These are phyloP conservation scores for Rhynchonycteris naso DNA, from an alignment of 2,797 vertebrate species.

Conservation along the genomic window DNA sequence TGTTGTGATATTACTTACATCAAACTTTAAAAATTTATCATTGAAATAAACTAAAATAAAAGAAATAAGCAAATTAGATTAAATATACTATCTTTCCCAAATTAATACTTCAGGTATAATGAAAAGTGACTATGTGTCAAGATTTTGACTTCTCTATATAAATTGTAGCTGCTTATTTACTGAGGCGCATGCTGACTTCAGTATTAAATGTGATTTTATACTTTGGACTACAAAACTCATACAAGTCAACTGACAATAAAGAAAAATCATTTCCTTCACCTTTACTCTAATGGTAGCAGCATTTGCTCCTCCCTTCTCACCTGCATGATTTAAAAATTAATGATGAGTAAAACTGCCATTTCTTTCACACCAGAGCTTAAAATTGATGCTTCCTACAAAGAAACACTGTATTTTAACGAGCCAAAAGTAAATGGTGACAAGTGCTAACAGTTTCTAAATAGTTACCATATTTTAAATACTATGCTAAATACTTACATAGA, in stretches of 20 bases:
- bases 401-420: neutral
- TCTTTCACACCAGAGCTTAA: neutral
- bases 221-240: neutral
- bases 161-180: neutral
- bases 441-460: neutral
- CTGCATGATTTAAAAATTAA: neutral
- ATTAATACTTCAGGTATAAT: neutral
- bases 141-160: neutral
- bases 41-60: neutral
- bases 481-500: neutral
- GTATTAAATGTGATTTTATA: neutral
- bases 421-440: neutral
- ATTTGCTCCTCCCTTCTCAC: neutral
- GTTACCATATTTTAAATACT: neutral
- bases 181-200: neutral
- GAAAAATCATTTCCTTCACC: neutral
- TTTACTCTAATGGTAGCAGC: neutral
- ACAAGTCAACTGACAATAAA: neutral
- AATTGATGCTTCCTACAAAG: neutral
- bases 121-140: slow-evolving; percentile 38
- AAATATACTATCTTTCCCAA: neutral
- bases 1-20: neutral
- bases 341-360: neutral
- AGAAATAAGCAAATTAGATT: slow-evolving; percentile 38
- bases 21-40: slow-evolving; percentile 42